phyloP scores from a whole-genome alignment of 2,113 vertebrate species.

The Eleginops maclovinus region DNA sequence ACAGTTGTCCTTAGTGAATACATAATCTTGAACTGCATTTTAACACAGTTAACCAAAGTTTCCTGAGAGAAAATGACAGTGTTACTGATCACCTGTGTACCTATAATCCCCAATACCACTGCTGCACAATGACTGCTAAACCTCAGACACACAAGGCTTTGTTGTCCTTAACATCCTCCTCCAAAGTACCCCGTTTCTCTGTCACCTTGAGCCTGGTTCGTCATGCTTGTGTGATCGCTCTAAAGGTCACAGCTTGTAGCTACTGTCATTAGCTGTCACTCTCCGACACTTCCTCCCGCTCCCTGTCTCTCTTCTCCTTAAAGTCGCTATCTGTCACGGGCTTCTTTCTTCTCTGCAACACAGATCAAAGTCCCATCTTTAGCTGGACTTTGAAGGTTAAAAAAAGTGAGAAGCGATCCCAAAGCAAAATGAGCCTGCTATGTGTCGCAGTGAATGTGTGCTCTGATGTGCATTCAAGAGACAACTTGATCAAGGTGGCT shows the following conservation, averaged over 20 bases:
- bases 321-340: constrained; percentile 70
- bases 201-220: constrained; percentile 82
- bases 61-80: constrained; percentile 29
- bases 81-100: constrained; percentile 42
- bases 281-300: constrained; percentile 65
- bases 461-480: constrained; percentile 34
- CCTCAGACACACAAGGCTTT: constrained; percentile 55
- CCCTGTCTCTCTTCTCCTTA: constrained; percentile 65
- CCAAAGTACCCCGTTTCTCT: constrained; percentile 62
- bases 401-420: constrained; percentile 58
- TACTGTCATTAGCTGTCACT: constrained; percentile 87
- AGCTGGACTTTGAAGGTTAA: constrained; percentile 81
- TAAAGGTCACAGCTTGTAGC: constrained; percentile 86
- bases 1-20: neutral
- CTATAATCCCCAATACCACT: constrained; percentile 54
- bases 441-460: constrained; percentile 19
- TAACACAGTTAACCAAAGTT: constrained; percentile 15
- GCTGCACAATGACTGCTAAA: constrained; percentile 49
- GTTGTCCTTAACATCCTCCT: constrained; percentile 45
- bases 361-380: constrained; percentile 78
- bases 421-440: constrained; percentile 33
- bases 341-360: constrained; percentile 74
- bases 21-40: constrained; percentile 27
- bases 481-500: constrained; percentile 42
- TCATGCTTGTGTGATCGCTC: constrained; percentile 84